phyloP scores from a whole-genome alignment of 2,888 invertebrate genomes.

The Herminia tarsipennalis region DNA sequence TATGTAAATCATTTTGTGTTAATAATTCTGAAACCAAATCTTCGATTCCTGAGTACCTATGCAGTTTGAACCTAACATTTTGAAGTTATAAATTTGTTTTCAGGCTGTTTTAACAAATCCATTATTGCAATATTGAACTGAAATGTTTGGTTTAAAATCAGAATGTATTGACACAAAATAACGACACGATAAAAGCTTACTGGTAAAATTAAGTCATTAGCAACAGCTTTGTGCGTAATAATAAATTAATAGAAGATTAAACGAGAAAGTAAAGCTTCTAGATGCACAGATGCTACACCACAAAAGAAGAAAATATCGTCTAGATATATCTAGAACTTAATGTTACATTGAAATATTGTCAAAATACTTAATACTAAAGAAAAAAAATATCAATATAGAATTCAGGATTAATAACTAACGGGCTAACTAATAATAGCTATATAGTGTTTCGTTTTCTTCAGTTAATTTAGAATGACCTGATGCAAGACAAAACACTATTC shows the following conservation, averaged over 20 bases:
- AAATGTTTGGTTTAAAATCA: constrained; percentile 6
- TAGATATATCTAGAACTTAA: constrained; percentile 16
- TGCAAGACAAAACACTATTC: too few relatives aligned
- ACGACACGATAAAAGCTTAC: constrained; percentile 48
- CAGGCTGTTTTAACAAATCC: too few relatives aligned
- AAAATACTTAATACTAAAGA: constrained; percentile 18
- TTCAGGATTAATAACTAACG: too few relatives aligned
- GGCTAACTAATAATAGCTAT: too few relatives aligned
- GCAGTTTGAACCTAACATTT: too few relatives aligned
- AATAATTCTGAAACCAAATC: too few relatives aligned
- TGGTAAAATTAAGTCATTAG: constrained; percentile 42
- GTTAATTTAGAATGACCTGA: too few relatives aligned
- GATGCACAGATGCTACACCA: constrained; percentile 37
- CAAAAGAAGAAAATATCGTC: constrained; percentile 26
- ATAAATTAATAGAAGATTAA: constrained; percentile 32
- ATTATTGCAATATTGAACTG: not conserved
- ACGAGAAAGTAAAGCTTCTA: constrained; percentile 35
- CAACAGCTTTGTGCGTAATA: constrained; percentile 48
- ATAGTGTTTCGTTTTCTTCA: too few relatives aligned
- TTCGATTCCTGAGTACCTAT: too few relatives aligned
- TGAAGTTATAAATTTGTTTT: not conserved
- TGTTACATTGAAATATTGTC: constrained; percentile 52
- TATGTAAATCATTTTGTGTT: constrained; percentile 40
- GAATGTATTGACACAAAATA: constrained; percentile 58
- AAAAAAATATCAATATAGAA: too few relatives aligned